phyloP scores from a whole-genome alignment of 2,113 vertebrate species.

The Phalacrocorax carbo region DNA sequence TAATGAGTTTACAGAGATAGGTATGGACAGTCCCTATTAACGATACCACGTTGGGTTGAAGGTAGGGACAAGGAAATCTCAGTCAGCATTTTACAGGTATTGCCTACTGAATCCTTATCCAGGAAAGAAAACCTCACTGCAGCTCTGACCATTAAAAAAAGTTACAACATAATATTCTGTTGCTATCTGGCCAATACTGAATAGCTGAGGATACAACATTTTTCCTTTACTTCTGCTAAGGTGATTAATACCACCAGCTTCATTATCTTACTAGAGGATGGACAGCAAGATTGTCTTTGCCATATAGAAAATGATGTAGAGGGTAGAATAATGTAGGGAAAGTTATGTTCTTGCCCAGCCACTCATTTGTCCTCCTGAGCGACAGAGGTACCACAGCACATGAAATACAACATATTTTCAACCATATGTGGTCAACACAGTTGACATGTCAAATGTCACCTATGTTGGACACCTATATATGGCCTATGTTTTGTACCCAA shows the following conservation, averaged over 20 bases:
- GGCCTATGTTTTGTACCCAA: background rate
- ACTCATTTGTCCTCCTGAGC: background rate
- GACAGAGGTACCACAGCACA: background rate
- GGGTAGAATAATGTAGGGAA: background rate
- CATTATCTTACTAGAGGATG: background rate
- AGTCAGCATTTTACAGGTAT: background rate
- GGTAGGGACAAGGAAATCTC: background rate
- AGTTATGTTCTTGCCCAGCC: background rate
- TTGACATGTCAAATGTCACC: background rate
- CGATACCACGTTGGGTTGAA: background rate
- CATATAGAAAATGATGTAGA: background rate
- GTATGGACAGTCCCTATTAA: background rate
- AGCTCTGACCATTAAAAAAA: background rate
- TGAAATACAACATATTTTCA: background rate
- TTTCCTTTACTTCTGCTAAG: background rate
- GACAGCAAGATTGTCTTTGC: background rate
- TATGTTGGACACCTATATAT: background rate
- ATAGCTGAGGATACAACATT: background rate
- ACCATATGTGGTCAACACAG: background rate
- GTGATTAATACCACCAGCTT: background rate
- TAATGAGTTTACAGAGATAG: background rate
- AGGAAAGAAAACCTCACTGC: background rate
- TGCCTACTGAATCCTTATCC: background rate
- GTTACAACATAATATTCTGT: background rate
- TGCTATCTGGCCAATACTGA: background rate